Base-by-base conservation (phyloP, 2,888 invertebrate species). In the Serrognathus titanus region DNA sequence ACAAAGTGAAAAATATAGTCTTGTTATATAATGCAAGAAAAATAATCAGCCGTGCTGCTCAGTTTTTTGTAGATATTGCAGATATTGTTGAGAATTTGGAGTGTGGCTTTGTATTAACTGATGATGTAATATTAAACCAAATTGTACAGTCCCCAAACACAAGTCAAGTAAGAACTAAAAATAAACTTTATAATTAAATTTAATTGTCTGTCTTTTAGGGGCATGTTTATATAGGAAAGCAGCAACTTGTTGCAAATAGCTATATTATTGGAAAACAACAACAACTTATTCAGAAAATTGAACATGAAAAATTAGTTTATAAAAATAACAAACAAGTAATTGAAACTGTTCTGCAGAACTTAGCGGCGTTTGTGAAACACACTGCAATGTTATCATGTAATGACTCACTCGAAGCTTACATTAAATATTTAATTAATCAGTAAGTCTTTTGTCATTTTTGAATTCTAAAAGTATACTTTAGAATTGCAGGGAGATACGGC, bases 41-140 rank as follows among this genome's bases (percentile, higher is more conserved):
- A 49, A 55, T 71, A n/a, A 72, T 76, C 36, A 60, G 68, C 16
- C 71, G 74, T 16, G 56, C 75, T 11, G 64, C 72, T 0, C 67
- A 71, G 59, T 75, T 75, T 1, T 61, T 75, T 52, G 72, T 73
- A 6, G 75, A 76, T 49, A 73, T 75, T 47, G 65, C 71, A 1
- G 70, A 75, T 48, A 58, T 72, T 7, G 70, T 76, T 43, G 58
- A 69, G 13, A 71, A 74, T 49, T 31, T 31, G 24, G 24, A 31
- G 1, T 1, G 24, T 31, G 24, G 1, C 1, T 31, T 31, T 31
- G 24, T 31, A 31, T 31, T 31, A 31, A 31, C 24, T 1, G 24
- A 7, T 31, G 7, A 5, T 31, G 4, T 31, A 31, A 1, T 31
- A 3, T 31, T 31, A 16, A 16, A 16, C 2, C 2, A 3, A 16